Conservation (phyloP, 2,113 vertebrate genomes). For the Ictalurus furcatus region DNA sequence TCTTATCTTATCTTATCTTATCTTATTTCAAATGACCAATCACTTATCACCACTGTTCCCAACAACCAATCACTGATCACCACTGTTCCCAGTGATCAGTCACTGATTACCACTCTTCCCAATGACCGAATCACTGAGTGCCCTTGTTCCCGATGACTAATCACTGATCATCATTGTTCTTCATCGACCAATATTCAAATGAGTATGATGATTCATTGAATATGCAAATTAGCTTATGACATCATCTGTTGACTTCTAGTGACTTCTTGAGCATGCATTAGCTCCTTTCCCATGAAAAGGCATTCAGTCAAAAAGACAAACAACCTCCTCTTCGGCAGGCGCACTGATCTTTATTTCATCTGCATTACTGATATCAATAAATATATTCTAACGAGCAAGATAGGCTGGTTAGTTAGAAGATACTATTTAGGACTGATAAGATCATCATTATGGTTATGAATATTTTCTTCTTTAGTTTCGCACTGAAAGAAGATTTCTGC, state of each 20-base stretch:
- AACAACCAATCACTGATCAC: background rate
- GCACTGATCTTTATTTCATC: background rate
- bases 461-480: background rate
- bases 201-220: background rate
- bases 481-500: background rate
- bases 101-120: background rate
- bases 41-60: background rate
- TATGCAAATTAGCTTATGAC: background rate
- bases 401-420: background rate
- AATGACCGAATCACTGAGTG: background rate
- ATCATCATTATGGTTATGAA: background rate
- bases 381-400: background rate
- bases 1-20: no score
- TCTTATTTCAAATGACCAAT: background rate
- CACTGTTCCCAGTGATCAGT: background rate
- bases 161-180: background rate
- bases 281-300: background rate
- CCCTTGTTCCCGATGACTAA: background rate
- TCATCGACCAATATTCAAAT: background rate
- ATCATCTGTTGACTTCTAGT: background rate
- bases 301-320: background rate
- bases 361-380: background rate
- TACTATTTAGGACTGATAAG: background rate
- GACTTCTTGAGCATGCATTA: background rate
- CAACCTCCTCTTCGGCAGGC: background rate